A percentile compares a stretch with the other conserved stretches of the same genome.
Evolutionary conservation across 2,888 invertebrate genomes (phyloP).

Genomic region (Mesorhabditis sp.): DNA sequence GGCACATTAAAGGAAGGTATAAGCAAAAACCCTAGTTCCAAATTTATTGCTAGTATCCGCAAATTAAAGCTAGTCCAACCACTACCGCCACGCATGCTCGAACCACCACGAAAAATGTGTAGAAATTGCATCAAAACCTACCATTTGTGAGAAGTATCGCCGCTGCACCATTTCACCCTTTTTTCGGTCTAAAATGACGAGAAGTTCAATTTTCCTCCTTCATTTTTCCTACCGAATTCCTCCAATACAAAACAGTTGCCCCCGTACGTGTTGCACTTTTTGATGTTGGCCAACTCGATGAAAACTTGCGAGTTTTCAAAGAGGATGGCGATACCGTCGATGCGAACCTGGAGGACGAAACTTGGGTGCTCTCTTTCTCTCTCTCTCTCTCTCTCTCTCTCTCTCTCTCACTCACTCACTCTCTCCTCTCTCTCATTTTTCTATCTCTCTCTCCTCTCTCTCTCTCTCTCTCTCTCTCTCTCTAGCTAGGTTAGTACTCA

Average conservation of each 20-base stretch:
- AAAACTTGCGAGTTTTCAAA: conserved; percentile 99
- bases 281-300: conserved; percentile 95
- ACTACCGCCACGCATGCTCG: no score
- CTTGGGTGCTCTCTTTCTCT: no score
- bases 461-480: no score
- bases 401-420: no score
- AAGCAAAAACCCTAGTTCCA: no score
- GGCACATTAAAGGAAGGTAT: no score
- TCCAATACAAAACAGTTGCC: conserved; percentile 98
- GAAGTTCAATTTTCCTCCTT: conserved; percentile 9
- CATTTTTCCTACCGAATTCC: conserved; percentile 85
- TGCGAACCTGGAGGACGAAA: conserved; percentile 67
- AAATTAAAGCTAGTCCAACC: no score
- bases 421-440: no score
- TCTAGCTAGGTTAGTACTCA: no score
- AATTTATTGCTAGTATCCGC: background rate
- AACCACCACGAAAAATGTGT: no score
- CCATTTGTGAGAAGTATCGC: conserved; percentile 96
- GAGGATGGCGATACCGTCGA: conserved; percentile 97
- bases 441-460: no score
- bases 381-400: no score
- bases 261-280: conserved; percentile 98
- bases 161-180: conserved; percentile 91
- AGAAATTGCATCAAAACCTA: conserved; percentile 64
- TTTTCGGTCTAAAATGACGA: conserved; percentile 83